Evolutionary conservation across 2,797 vertebrate species (phyloP).

Genomic region (Echiichthys vipera): DNA sequence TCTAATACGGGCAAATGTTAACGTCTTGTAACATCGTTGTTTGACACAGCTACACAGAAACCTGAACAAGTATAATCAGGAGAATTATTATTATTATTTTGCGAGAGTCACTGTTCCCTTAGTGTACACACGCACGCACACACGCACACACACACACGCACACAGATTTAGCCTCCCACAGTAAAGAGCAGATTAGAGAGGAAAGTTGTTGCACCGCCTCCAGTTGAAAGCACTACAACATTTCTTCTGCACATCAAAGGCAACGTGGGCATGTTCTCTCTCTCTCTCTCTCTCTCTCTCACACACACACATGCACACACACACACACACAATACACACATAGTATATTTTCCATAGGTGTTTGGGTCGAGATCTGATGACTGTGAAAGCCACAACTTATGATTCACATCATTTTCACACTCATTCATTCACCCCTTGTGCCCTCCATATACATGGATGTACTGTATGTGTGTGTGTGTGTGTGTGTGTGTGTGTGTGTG

Average conservation of each 20-base stretch:
- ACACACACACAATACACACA: neutral
- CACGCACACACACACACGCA: constrained; percentile 1
- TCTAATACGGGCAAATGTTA: neutral
- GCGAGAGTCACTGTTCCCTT: neutral
- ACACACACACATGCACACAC: neutral
- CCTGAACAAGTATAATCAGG: neutral
- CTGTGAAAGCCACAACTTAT: neutral
- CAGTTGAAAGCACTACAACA: constrained; percentile 24
- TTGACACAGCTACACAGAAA: neutral
- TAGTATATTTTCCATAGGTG: neutral
- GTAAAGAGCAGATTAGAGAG: constrained; percentile 32
- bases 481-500: too few relatives aligned
- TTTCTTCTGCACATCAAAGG: constrained; percentile 26
- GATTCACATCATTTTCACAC: neutral
- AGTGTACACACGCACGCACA: neutral
- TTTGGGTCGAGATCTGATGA: neutral
- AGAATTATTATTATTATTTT: too few relatives aligned
- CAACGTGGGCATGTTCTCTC: constrained; percentile 13
- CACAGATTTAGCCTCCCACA: constrained; percentile 9
- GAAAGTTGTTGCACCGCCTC: constrained; percentile 29
- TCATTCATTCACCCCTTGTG: neutral
- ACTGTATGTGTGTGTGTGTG: too few relatives aligned
- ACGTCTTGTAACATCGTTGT: neutral
- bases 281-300: too few relatives aligned
- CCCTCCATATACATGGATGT: neutral